Evolutionary conservation across 2,113 vertebrate species (phyloP), one percentile per base, ranked within the genome.

Genomic region (Chaetorhynchus papuensis): DNA sequence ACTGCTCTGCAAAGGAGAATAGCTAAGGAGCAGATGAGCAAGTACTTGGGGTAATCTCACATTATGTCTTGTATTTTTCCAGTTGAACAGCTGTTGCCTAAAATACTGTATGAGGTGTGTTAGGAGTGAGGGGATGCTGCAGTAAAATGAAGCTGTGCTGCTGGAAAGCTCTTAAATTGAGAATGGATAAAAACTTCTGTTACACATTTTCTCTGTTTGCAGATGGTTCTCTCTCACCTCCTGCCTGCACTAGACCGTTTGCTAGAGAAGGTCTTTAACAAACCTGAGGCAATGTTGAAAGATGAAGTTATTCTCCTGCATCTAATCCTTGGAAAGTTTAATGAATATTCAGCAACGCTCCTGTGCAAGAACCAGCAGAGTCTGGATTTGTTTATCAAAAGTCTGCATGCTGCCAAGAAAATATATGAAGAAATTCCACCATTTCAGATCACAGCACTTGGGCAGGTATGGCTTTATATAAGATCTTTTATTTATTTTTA

Each of bases 371-470:
- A 99, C 96, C 94, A 97, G 22, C 98, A 91, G 91, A 98, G 98
- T 80, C 90, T 99, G 85, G 98, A 99, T 41, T 81, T 99, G 77
- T 99, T 99, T 66, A 42, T 99, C 85, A 97, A 97, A 89, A 98
- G 98, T 17, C 56, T 99, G 88, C 97, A 97, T 69, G 98, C 97
- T 66, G 72, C 97, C 12, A 95, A 97, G 20, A 97, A 97, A 80
- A 89, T 98, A 15, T 98, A 96, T 83, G 53, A 96, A 10, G 98
- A 98, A 81, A 77, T 98, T 80, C 97, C 98, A 65, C 92, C 98
- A 68, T 93, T 98, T 92, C 99, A 99, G 97, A 98, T 99, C 71
- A 96, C 95, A 45, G 98, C 99, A n/a, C 98, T 99, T 49, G 98
- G 98, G 54, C 99, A 99, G 98, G 99, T 99, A 49, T 61, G 95